Evolutionary conservation across 2,113 vertebrate species (phyloP).

Genomic region (Anarhynchus alexandrinus): DNA sequence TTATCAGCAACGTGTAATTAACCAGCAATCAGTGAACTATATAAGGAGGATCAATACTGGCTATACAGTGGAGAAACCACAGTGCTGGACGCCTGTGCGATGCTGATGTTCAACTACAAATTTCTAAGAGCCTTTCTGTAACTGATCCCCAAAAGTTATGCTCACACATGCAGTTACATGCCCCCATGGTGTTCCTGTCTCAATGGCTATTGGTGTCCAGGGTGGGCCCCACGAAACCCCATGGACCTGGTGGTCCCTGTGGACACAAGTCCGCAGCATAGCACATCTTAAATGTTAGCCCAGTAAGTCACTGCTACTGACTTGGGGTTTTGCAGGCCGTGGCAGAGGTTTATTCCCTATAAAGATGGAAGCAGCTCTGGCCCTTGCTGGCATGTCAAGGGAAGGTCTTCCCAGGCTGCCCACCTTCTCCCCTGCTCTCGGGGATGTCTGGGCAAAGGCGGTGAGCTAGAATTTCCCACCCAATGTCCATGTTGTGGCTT

Average conservation of each 20-base stretch:
- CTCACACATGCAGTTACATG: background rate
- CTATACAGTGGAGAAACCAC: background rate
- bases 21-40: conserved; percentile 15
- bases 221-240: fast-evolving
- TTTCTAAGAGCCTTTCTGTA: background rate
- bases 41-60: background rate
- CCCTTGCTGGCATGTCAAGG: background rate
- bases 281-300: background rate
- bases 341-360: background rate
- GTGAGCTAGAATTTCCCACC: background rate
- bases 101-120: background rate
- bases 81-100: fast-evolving
- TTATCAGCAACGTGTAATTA: conserved; percentile 16
- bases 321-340: background rate
- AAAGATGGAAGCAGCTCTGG: background rate
- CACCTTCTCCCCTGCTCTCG: background rate
- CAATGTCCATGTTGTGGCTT: background rate
- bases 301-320: background rate
- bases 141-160: background rate
- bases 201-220: background rate
- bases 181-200: background rate
- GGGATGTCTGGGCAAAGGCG: background rate
- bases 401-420: background rate
- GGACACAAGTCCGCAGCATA: background rate
- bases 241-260: fast-evolving